Percentiles rank a stretch among this genome's conserved stretches.
phyloP scores from a whole-genome alignment of 2,888 invertebrate species.

The Drosophila longiperda region DNA sequence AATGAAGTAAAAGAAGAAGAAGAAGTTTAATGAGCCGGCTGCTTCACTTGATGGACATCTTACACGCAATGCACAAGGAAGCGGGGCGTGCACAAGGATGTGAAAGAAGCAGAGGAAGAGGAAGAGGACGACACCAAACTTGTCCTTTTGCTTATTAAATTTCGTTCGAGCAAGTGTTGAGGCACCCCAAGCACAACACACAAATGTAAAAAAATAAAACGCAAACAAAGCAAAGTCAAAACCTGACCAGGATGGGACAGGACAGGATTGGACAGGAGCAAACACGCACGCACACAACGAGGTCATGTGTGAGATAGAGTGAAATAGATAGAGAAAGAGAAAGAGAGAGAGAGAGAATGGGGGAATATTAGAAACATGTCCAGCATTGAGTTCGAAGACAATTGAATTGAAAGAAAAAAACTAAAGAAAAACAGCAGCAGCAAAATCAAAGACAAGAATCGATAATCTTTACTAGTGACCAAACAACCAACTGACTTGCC shows the following conservation, averaged over 20 bases:
- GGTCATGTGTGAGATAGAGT: constrained; percentile 20
- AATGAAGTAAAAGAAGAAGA: constrained; percentile 14
- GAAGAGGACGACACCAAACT: constrained; percentile 68
- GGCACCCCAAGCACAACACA: constrained; percentile 47
- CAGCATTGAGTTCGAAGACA: constrained; percentile 67
- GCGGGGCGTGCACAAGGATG: constrained; percentile 7
- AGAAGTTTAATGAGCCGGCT: constrained; percentile 77
- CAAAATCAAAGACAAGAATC: constrained; percentile 51
- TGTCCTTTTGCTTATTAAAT: constrained; percentile 80
- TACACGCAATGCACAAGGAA: constrained; percentile 61
- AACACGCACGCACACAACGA: constrained; percentile 32
- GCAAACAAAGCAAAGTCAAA: constrained; percentile 75
- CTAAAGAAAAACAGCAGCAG: too few species aligned
- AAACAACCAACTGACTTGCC: background rate
- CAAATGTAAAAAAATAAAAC: constrained; percentile 38
- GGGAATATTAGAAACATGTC: background rate
- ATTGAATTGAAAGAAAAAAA: constrained; percentile 70
- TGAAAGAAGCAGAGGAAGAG: background rate
- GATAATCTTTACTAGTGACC: constrained; percentile 77
- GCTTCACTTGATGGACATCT: constrained; percentile 72
- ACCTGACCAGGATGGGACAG: constrained; percentile 39
- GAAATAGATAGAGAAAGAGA: background rate
- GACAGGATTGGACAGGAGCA: constrained; percentile 4
- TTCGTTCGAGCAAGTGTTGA: constrained; percentile 73
- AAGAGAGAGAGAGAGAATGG: constrained; percentile 33